phyloP scores from a whole-genome alignment of 2,888 invertebrate species.

The Drosophila imparisetae region DNA sequence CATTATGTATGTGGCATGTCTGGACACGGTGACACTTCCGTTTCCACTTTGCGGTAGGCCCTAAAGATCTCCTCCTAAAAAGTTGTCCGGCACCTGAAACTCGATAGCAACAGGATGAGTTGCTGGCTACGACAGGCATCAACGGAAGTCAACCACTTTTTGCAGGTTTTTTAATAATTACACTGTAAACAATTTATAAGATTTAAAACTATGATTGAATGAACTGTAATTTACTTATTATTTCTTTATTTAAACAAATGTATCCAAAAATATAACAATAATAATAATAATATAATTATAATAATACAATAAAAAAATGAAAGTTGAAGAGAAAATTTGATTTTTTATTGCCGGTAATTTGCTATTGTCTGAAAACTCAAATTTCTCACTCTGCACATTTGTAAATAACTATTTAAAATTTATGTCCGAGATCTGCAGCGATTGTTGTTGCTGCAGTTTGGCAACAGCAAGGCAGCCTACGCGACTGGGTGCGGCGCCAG shows the following conservation, averaged over 20 bases:
- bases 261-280: not conserved
- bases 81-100: slow-evolving; percentile 44
- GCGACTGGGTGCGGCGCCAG: slow-evolving; percentile 29
- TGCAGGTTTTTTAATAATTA: slow-evolving; percentile 45
- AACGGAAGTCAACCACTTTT: slow-evolving; percentile 66
- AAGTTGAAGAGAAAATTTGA: not conserved
- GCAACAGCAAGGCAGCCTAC: slow-evolving; percentile 33
- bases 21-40: slow-evolving; percentile 76
- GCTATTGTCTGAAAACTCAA: too few species aligned
- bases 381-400: not conserved
- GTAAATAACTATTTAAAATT: slow-evolving; percentile 43
- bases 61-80: slow-evolving; percentile 46
- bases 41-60: slow-evolving; percentile 80
- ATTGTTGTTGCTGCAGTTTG: slow-evolving; percentile 18
- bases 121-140: slow-evolving; percentile 37
- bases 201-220: not conserved
- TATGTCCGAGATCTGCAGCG: slow-evolving; percentile 55
- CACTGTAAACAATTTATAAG: slow-evolving; percentile 3
- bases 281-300: not conserved
- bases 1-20: slow-evolving; percentile 36
- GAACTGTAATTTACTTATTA: not conserved
- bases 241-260: rapidly evolving
- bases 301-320: not conserved
- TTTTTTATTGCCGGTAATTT: not conserved
- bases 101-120: slow-evolving; percentile 65